Evolutionary conservation across 92 coral and sea anemone species (phyloP), one percentile per base, ranked within the genome.

Genomic region (Phenganax stokvisi): DNA sequence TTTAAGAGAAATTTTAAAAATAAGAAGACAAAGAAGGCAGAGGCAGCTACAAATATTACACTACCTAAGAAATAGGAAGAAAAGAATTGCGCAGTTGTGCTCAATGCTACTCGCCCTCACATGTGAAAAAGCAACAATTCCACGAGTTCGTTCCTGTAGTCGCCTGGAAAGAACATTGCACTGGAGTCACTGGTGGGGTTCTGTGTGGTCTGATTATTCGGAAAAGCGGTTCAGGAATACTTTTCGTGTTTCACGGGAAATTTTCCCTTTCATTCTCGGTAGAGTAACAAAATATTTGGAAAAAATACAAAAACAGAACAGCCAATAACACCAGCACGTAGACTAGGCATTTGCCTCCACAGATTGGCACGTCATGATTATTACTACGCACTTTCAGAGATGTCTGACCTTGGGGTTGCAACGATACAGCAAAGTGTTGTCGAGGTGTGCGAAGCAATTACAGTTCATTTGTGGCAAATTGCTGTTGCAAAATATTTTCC

Each of bases 251-350:
- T 80, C 87, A 66, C 69, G 78, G 60, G 76, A 51, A 10, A 80
- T 80, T 10, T 87, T 87, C 57, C 72, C 53, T 77, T 72, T 84
- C 44, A 84, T 87, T 80, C 87, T 87, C 54, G 80, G 70, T 58
- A 80, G 69, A 65, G 80, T 79, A 30, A 64, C 72, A 71, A 81
- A 84, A 54, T 81, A 84, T 65, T 80, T 84, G 73, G 85, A 62
- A 79, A 84, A 55, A 54, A 54, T 55, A 65, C 70, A 20, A 84
- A 71, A 47, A 61, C 77, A 53, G 90, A 87, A 81, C 85, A 87
- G 13, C 89, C 87, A 77, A 87, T 87, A 56, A 54, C 87, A 59
- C 89, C n/a, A n/a, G n/a, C n/a, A n/a, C n/a, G n/a, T n/a, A n/a
- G n/a, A n/a, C n/a, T n/a, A n/a, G n/a, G n/a, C 81, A 69, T 86